phyloP scores from a whole-genome alignment of 2,888 invertebrate species.

The Colletes collaris region DNA sequence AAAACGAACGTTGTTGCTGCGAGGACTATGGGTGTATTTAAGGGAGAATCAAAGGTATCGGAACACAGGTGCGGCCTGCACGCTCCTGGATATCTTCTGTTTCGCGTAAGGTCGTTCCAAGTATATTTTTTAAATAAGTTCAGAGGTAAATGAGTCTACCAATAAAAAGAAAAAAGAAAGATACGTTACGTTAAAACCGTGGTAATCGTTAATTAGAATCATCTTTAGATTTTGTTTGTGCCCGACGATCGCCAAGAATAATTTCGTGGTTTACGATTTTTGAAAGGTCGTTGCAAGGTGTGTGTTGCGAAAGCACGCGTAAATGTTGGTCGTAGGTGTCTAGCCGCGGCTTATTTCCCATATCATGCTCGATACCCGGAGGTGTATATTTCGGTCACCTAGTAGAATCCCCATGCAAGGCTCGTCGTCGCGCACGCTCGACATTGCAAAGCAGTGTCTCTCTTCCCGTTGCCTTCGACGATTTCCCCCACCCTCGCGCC shows the following conservation, averaged over 20 bases:
- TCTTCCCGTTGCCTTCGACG: conserved; percentile 9
- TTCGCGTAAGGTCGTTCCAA: conserved; percentile 25
- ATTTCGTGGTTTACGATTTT: neutral
- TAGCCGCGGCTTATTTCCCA: conserved; percentile 20
- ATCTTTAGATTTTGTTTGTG: conserved; percentile 5
- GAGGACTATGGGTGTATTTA: conserved; percentile 51
- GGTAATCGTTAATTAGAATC: conserved; percentile 40
- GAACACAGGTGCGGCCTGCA: conserved; percentile 57
- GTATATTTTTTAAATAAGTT: neutral
- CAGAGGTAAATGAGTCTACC: no score
- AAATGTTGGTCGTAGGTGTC: conserved; percentile 31
- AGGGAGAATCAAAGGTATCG: conserved; percentile 48
- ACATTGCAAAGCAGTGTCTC: conserved; percentile 52
- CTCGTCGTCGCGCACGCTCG: conserved; percentile 61
- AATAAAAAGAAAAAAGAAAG: no score
- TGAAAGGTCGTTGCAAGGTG: no score
- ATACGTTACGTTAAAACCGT: neutral
- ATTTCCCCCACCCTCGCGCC: conserved; percentile 33
- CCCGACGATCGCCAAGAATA: no score
- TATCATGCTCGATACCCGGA: conserved; percentile 30
- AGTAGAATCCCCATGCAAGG: conserved; percentile 60
- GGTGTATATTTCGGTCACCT: conserved; percentile 66
- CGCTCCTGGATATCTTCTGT: conserved; percentile 8
- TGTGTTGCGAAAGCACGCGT: neutral
- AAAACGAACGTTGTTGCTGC: conserved; percentile 27